phyloP scores from a whole-genome alignment of 2,113 vertebrate genomes.

The Semnornis frantzii region DNA sequence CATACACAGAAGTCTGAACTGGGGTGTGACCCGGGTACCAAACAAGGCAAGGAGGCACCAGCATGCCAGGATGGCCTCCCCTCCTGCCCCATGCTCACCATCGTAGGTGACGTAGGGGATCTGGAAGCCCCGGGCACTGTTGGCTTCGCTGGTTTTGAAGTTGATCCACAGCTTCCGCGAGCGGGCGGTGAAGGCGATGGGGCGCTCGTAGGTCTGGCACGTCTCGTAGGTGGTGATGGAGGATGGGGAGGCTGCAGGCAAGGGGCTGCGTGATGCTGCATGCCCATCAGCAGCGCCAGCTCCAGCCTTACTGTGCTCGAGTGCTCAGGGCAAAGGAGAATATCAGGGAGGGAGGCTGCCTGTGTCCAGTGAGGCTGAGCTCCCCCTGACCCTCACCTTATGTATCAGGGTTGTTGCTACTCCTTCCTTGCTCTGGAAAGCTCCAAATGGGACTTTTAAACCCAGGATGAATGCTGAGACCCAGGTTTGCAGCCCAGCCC shows the following conservation, averaged over 20 bases:
- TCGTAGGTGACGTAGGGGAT: conserved; percentile 98
- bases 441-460: neutral
- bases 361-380: accelerated
- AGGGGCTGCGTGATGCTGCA: neutral
- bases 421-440: neutral
- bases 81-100: conserved; percentile 71
- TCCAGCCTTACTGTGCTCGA: neutral
- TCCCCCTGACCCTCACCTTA: neutral
- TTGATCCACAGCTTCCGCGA: conserved; percentile 97
- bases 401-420: neutral
- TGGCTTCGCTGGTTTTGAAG: conserved; percentile 96
- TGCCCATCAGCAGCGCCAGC: neutral
- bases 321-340: neutral
- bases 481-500: neutral
- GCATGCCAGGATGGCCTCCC: accelerated
- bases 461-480: neutral
- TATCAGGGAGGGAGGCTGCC: neutral
- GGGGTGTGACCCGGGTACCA: neutral
- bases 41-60: neutral
- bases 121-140: conserved; percentile 95
- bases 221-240: conserved; percentile 99
- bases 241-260: conserved; percentile 87
- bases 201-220: conserved; percentile 96
- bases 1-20: accelerated
- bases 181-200: conserved; percentile 96